Percentiles rank a stretch among this genome's conserved stretches.
Evolutionary conservation across 1,140 invertebrate species (phyloP).

Genomic region (Drosophila neocordata): DNA sequence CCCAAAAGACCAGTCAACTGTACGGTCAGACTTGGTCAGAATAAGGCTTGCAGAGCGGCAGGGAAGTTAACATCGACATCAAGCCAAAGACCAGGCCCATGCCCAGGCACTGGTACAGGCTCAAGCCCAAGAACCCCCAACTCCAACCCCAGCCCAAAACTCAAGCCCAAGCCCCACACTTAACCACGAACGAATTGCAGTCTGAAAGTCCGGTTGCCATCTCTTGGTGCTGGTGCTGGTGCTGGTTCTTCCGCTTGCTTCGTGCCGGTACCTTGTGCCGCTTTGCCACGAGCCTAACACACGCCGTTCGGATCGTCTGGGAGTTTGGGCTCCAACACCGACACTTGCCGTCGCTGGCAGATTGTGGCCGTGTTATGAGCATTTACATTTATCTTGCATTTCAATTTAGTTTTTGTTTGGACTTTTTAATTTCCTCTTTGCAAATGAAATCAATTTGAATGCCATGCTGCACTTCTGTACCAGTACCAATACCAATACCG

Average conservation of each 20-base stretch:
- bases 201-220: constrained; percentile 14
- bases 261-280: constrained; percentile 17
- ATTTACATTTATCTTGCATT: constrained; percentile 81
- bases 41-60: constrained; percentile 16
- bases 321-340: constrained; percentile 34
- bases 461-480: constrained; percentile 31
- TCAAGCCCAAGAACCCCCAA: constrained; percentile 18
- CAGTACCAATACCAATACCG: background rate
- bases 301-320: constrained; percentile 57
- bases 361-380: constrained; percentile 63
- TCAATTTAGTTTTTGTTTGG: constrained; percentile 77
- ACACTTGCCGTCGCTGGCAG: constrained; percentile 64
- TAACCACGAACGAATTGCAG: constrained; percentile 35
- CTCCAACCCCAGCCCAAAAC: constrained; percentile 9
- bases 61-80: constrained; percentile 11
- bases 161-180: constrained; percentile 6
- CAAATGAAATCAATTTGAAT: constrained; percentile 81
- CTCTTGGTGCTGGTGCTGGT: background rate
- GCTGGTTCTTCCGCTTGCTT: constrained; percentile 17
- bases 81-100: constrained; percentile 13
- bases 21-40: constrained; percentile 34
- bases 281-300: constrained; percentile 82
- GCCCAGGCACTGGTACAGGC: constrained; percentile 26
- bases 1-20: constrained; percentile 26
- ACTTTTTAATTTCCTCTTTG: constrained; percentile 80